Evolutionary conservation across 2,797 vertebrate species (phyloP), one percentile per base, ranked within the genome.

Genomic region (Trichosurus vulpecula): DNA sequence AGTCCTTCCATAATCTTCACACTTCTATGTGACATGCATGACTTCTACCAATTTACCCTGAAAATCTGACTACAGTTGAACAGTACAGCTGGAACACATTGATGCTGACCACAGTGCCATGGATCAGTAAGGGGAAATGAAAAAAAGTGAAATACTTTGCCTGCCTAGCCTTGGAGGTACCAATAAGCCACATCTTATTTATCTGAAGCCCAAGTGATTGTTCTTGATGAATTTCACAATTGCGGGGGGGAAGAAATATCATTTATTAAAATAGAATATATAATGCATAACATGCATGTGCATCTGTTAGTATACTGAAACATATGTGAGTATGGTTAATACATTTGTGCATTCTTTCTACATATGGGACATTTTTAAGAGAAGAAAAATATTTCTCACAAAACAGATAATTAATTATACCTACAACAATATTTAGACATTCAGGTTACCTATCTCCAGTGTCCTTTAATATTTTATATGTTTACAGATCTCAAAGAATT

Each of bases 11-110:
- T 96, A 94, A 52, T 52, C 54, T 2, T 92, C 30, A 93, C 41
- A 93, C 5, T 92, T n/a, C 47, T 94, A 27, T 94, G 95, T 94
- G 61, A 96, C 95, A 95, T 95, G n/a, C 55, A 6, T 52, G 13
- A 1, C 54, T 96, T 94, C 87, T 92, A 93, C 35, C 90, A 92
- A 96, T 93, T 97, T 96, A 90, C 90, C 61, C 54, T 25, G 90
- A 95, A 97, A 92, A 92, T 1, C 56, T 95, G 53, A 93, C 55
- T 54, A 54, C 6, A 47, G 54, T 91, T 47, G 16, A 95, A 94
- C 47, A 94, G 66, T n/a, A 93, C 53, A 22, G 91, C 66, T 94
- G 41, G 55, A 3, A 90, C 31, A 93, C 91, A 91, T 51, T 92
- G 91, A 58, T 54, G 25, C 29, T 91, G 58, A 74, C 51, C 94